Conservation (phyloP, 2,888 invertebrate species). For the Ommatoiulus sabulosus region DNA sequence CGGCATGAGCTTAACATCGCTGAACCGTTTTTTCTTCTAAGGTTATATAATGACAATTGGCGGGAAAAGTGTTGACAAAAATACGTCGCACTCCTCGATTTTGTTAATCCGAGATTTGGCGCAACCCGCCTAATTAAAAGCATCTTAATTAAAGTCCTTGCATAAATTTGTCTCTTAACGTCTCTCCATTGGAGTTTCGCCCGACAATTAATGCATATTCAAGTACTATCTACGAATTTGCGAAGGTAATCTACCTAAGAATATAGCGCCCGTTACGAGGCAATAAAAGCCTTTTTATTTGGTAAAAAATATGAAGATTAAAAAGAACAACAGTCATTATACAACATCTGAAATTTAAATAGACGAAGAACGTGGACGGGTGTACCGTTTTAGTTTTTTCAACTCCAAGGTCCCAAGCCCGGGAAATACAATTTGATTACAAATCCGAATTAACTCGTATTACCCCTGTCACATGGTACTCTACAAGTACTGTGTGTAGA, state of each 20-base stretch:
- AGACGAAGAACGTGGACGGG: too few species aligned
- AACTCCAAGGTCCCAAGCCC: too few species aligned
- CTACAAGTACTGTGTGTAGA: too few species aligned
- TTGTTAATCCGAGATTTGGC: neutral
- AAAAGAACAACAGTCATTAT: neutral
- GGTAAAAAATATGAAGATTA: neutral
- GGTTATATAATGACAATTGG: neutral
- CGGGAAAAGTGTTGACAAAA: neutral
- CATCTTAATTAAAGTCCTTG: neutral
- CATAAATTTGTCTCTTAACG: neutral
- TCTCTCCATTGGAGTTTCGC: neutral
- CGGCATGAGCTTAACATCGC: neutral
- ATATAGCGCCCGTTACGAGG: neutral
- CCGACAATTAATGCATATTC: neutral
- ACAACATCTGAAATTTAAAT: too few species aligned
- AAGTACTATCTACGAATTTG: neutral
- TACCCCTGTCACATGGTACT: too few species aligned
- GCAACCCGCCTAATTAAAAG: neutral
- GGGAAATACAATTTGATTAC: too few species aligned
- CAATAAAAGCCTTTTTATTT: neutral
- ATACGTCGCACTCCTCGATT: neutral
- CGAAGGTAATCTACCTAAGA: neutral
- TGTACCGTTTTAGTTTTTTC: too few species aligned
- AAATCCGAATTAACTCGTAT: too few species aligned
- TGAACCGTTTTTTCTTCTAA: neutral